Base-by-base conservation (phyloP, 2,888 invertebrate species). In the Pollenia labialis region DNA sequence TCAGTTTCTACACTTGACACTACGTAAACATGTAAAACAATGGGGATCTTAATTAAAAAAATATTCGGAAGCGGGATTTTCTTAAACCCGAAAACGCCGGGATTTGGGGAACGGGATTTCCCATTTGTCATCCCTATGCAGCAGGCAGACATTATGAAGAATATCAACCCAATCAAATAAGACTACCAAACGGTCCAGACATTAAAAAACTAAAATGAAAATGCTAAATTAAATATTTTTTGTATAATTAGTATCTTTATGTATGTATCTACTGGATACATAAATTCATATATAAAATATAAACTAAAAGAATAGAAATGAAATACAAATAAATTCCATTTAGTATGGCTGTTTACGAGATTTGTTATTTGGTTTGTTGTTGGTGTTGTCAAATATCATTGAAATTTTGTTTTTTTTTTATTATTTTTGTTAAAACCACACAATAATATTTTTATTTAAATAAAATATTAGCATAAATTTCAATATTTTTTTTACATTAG, bases 241-340 rank as follows among this genome's bases (percentile, higher is more conserved):
- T 23, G 1, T 23, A 23, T 23, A 23, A 23, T 2, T 23, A 23
- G 23, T 23, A 23, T 23, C 23, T 23, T 23, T 23, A 2, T 23
- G 23, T 23, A 23, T 23, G 23, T 23, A 23, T 23, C 23, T 23
- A 23, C 23, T 23, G 1, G 1, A 23, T 23, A 23, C 23, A 23
- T 23, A 23, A 2, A 23, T 23, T 2, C 23, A 23, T 23, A 23
- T 23, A 23, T 23, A 23, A 23, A 23, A 23, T 23, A 23, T 23
- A 23, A 23, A 23, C 23, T 23, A 64, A 50, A 74, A 48, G 10
- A 11, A 50, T 9, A 75, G 58, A 68, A 44, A 32, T 4, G 54
- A 72, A 81, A 64, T 46, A 56, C 14, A 81, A 74, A 74, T 32
- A 74, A 74, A 76, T 60, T 54, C 16, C 46, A 64, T 83, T 40